A percentile compares a stretch with the other conserved stretches of the same genome.
phyloP scores from a whole-genome alignment of 2,113 vertebrate genomes.

The Tinamus guttatus region DNA sequence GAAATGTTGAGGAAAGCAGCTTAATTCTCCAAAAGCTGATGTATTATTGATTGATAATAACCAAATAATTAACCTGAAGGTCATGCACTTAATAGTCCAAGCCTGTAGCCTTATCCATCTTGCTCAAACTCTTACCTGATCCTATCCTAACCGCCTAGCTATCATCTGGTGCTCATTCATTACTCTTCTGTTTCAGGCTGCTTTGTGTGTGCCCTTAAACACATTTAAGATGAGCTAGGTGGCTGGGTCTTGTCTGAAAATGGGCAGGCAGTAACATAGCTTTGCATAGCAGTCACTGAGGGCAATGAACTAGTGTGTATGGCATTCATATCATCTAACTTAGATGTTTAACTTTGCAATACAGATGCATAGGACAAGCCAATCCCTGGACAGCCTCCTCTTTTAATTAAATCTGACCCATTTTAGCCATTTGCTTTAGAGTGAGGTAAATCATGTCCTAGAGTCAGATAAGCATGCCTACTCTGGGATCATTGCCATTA shows the following conservation, averaged over 20 bases:
- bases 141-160: not conserved
- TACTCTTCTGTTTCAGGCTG: not conserved
- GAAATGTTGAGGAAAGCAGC: not conserved
- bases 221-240: not conserved
- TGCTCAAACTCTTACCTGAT: not conserved
- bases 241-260: not conserved
- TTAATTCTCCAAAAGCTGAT: not conserved
- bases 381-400: not conserved
- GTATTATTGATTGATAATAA: not conserved
- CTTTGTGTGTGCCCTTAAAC: not conserved
- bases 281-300: not conserved
- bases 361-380: not conserved
- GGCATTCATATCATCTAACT: not conserved
- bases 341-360: not conserved
- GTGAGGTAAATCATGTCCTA: rapidly evolving
- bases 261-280: not conserved
- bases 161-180: not conserved
- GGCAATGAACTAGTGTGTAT: not conserved
- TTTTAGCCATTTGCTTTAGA: not conserved
- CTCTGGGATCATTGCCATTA: not conserved
- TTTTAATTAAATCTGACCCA: not conserved
- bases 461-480: not conserved
- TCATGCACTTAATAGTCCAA: not conserved
- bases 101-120: not conserved
- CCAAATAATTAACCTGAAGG: not conserved